Base-by-base conservation (phyloP, 1,140 invertebrate species). In the Magallana ariakensis region DNA sequence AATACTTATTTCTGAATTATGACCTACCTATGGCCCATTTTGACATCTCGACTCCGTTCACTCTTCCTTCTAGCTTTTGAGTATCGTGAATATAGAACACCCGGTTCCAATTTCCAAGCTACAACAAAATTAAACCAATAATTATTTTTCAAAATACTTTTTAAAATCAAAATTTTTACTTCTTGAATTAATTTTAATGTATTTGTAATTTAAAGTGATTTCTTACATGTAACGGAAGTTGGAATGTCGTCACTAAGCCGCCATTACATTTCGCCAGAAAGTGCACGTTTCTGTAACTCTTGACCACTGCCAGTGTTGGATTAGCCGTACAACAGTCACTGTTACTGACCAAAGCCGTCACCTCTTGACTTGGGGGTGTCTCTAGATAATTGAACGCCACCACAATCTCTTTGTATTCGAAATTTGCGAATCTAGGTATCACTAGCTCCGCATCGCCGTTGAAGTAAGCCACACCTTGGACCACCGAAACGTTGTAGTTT, bases 361-460 rank as follows among this genome's bases (percentile, higher is more conserved):
- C 16, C n/a, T 33, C 70, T 13, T 55, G 53, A 13, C 46, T 22
- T 7, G 66, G 75, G 9, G n/a, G 54, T 9, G 62, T 80, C 54
- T 56, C 84, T 15, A 70, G 33, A 16, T 56, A 85, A 80, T 33
- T 70, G n/a, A 85, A 70, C 11, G 66, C 70, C 9, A 85, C 56
- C 1, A 85, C 84, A 26, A 85, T 16, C 2, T 85, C 66, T 5
- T 33, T 80, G 66, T 75, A 85, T 19, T 85, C 62, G n/a, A 75
- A 70, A 56, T 80, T 85, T 1, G 87, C 56, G 75, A 85, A 88
- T 75, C 87, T 60, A 7, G 87, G 87, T 58, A 88, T 88, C 57
- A 88, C 55, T 56, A 88, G 60, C 53, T 84, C 82, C 3, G 80
- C 46, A 15, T 85, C 19, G 46, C 87, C 87, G 81, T 88, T 85